Conservation (phyloP, 1,140 invertebrate species). For the Zaprionus ornatus region DNA sequence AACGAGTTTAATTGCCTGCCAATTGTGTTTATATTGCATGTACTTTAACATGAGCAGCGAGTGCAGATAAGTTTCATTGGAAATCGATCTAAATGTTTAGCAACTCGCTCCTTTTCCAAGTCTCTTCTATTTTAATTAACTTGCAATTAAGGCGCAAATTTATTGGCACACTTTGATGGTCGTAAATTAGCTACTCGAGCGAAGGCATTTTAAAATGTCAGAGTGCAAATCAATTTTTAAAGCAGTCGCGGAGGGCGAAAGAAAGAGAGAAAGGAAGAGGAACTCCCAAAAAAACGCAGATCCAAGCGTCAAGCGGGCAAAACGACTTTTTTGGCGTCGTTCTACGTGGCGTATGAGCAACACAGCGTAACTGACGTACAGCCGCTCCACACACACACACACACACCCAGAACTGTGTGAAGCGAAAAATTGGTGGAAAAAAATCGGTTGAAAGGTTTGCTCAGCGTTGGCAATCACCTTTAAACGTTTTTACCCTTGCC, state of each 20-base stretch:
- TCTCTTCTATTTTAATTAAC: constrained; percentile 72
- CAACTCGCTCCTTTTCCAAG: not conserved
- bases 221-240: constrained; percentile 69
- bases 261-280: constrained; percentile 3
- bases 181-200: constrained; percentile 66
- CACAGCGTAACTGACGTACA: constrained; percentile 28
- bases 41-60: not conserved
- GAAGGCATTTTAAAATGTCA: constrained; percentile 56
- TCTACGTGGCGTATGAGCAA: constrained; percentile 35
- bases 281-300: constrained; percentile 27
- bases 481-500: constrained; percentile 37
- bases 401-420: constrained; percentile 24
- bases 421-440: constrained; percentile 29
- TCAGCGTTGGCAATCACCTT: constrained; percentile 50
- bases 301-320: constrained; percentile 18
- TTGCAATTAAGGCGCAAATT: constrained; percentile 74
- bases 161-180: constrained; percentile 76
- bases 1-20: constrained; percentile 6
- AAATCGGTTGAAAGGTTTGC: constrained; percentile 14
- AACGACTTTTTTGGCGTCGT: constrained; percentile 1
- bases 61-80: not conserved
- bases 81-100: constrained; percentile 6
- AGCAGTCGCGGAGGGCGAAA: not conserved
- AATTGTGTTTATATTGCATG: constrained; percentile 4
- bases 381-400: not conserved